Base-by-base conservation (phyloP, 1,140 invertebrate genomes). In the Achroia grisella region DNA sequence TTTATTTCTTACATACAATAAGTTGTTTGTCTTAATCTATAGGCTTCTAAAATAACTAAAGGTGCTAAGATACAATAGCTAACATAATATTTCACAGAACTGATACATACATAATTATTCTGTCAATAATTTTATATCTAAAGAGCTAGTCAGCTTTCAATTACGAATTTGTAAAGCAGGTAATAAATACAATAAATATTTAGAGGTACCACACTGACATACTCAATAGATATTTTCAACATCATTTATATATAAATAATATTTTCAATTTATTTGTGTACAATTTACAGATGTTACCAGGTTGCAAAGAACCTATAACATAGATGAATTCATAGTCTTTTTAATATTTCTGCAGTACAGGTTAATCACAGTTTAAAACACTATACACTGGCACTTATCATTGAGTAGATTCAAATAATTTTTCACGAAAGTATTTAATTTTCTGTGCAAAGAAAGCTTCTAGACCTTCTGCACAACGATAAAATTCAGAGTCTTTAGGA, bases 371-470 rank as follows among this genome's bases (percentile, higher is more conserved):
- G n/a, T n/a, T 55, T 39, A 45, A 43, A 31, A 56, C 56, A 58
- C 52, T 62, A 53, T 63, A 65, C 71, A 73, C 72, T 69, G 55
- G 56, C 72, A 78, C 73, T 71, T 69, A 77, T 86, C 69, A 87
- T 79, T 84, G 82, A 53, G 84, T 87, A 42, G 78, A 80, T 81
- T 93, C 91, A 57, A 90, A 91, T 51, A 93, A 87, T 72, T 93
- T 94, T 84, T 95, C 93, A 67, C 94, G 90, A 71, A 95, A 90
- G 81, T 89, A 90, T 86, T 94, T 94, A 42, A 96, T 94, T 88
- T 95, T 95, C 81, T 94, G 93, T 68, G 97, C 95, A 89, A 98
- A 98, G 77, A 93, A 98, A n/a, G 92, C 93, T 87, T 99, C 97
- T 28, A 99, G 86, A 15, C 93, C 92, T 78, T 98, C 95, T 4